Evolutionary conservation across 1,140 invertebrate species (phyloP), one percentile per base, ranked within the genome.

Genomic region (Elysia chlorotica): DNA sequence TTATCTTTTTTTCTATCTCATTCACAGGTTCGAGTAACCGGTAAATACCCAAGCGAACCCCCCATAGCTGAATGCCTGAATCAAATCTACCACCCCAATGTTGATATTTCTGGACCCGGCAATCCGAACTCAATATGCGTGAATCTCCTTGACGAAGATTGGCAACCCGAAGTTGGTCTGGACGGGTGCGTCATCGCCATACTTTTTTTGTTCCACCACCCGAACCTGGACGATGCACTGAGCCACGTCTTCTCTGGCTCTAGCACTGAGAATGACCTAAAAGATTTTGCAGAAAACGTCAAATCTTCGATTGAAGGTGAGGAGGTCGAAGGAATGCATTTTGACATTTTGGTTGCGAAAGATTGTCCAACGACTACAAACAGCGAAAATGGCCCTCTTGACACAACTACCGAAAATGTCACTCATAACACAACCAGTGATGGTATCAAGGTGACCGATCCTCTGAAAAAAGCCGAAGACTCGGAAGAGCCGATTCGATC

Each of bases 1-100:
- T 48, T 14, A 10, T 48, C n/a, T 48, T 48, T 10, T 48, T 48
- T 48, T 10, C 41, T 10, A 48, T 48, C 10, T 48, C 10, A 14
- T 48, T 48, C n/a, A n/a, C 54, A 69, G 67, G 56, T 69, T 59
- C 1, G 3, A 35, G 67, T 38, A 1, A 38, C 53, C 17, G 36
- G 25, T 10, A 21, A 4, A 21, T 71, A 48, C 28, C 69, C 69
- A 23, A 5, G 2, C 1, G 2, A 62, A 23, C 2, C 69, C 0
- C 69, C 69, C 19, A 2, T 19, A 1, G 69, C 63, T 1, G n/a
- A 4, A 2, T 71, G 69, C n/a, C 28, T 62, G 35, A 71, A 71
- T 37, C 23, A 4, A 0, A 35, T 71, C 17, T 71, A 71, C 59
- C 69, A 71, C 38, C 69, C 69, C n/a, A 71, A 71, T 28, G 63